phyloP scores from a whole-genome alignment of 2,797 vertebrate species.

The Pitangus sulphuratus region DNA sequence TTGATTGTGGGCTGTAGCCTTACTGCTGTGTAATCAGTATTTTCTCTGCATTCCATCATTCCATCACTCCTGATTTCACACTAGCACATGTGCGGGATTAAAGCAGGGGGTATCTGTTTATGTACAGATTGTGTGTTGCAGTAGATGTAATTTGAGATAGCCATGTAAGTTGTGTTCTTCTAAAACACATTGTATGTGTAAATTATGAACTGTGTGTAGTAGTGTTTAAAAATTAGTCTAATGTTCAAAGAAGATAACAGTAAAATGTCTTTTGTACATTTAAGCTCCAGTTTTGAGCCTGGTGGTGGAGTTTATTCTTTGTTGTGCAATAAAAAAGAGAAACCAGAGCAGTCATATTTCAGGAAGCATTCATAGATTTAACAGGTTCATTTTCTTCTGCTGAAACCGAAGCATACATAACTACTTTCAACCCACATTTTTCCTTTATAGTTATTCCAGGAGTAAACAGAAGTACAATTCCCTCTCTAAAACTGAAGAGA shows the following conservation, averaged over 20 bases:
- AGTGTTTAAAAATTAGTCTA: background rate
- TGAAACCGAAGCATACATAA: background rate
- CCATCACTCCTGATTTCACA: background rate
- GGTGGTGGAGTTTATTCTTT: background rate
- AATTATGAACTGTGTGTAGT: background rate
- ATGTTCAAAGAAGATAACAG: background rate
- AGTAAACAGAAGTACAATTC: background rate
- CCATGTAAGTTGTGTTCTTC: background rate
- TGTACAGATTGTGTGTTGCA: background rate
- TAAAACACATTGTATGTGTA: background rate
- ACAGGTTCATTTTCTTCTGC: background rate
- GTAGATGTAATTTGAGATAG: background rate
- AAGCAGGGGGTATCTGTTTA: background rate
- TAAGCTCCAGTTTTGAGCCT: background rate
- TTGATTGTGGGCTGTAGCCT: background rate
- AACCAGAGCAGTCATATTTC: background rate
- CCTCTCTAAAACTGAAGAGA: background rate
- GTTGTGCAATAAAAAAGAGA: background rate
- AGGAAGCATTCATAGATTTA: background rate
- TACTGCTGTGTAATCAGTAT: background rate
- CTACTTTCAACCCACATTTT: background rate
- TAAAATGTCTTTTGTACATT: background rate
- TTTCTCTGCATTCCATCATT: background rate
- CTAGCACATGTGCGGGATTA: background rate
- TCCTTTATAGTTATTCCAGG: background rate